Evolutionary conservation across 2,113 vertebrate species (phyloP), one percentile per base, ranked within the genome.

Genomic region (Nerophis ophidion): DNA sequence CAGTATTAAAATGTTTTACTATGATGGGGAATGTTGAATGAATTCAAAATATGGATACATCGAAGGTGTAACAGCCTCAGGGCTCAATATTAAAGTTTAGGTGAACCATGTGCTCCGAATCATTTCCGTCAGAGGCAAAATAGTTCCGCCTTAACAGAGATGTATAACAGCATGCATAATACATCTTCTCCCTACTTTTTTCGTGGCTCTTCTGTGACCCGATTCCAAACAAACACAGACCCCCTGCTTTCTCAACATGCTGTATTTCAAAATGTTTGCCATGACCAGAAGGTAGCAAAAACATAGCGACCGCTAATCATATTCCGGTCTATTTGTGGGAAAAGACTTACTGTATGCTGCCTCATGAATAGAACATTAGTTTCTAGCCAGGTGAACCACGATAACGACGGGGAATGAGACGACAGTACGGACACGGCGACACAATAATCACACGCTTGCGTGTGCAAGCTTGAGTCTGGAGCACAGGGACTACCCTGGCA

Each of bases 331-430:
- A 44, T 44, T 44, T 68, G 79, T 75, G 77, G 47, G 52, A 71
- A 73, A 58, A 72, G 40, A 66, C 60, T 66, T 56, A 72, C 60
- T 76, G 66, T 66, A 72, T 48, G 53, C 34, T 45, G 64, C 49
- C 70, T 83, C 68, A 82, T 87, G 82, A 88, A 88, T 85, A 75
- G 61, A 86, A 84, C 77, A 85, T 86, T 56, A 67, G 60, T 67
- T 70, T 75, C 60, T 62, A 59, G 57, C 62, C 76, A 77, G 81
- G 77, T 83, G 75, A 79, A 75, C 67, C 72, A 75, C 65, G 62
- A 65, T 72, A 76, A 71, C 51, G 57, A 40, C 54, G 53, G 63
- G 59, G 53, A 78, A 74, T 71, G n/a, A 66, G 64, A 74, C 47
- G 75, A 70, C 66, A 60, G 38, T 12, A 44, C 26, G 46, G 67